Base-by-base conservation (phyloP, 2,113 vertebrate species). In the Carassius gibelio region DNA sequence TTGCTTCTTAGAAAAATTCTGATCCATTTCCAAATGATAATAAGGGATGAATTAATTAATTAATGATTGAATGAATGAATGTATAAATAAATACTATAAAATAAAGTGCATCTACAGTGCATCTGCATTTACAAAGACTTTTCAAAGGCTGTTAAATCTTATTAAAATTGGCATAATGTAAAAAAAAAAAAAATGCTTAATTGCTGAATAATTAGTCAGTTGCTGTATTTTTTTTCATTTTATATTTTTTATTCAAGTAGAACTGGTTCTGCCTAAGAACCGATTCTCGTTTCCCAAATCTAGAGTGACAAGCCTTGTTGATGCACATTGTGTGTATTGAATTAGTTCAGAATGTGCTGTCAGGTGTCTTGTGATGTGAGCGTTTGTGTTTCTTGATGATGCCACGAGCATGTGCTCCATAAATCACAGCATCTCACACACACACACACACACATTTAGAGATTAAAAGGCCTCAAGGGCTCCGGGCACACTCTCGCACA, bases 351-450 rank as follows among this genome's bases (percentile, higher is more conserved):
- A 42, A 13, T 62, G 10, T 62, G 36, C 34, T 36, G 77, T 62
- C 57, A 17, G 36, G 57, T 62, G 57, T 79, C 30, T 42, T 62
- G 57, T 78, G 76, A 79, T 75, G 81, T 78, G 68, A 62, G 15
- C 81, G 26, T 88, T 82, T 87, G 77, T 83, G 55, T 77, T 30
- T 81, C 14, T 78, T 50, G 61, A 68, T 66, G 61, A 81, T 81
- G 36, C 57, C 77, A 79, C n/a, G n/a, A 81, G 23, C 79, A 50
- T 81, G 42, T 68, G n/a, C 61, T 81, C 78, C n/a, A 66, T 66
- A 81, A 81, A 81, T 81, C 80, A 34, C 79, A 86, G 2, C 42
- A 0, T 62, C 62, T n/a, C 59, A 17, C 77, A 38, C 72, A 62
- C 77, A 48, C 10, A n/a, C n/a, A n/a, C n/a, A 26, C 26, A 26